Evolutionary conservation across 2,888 invertebrate species (phyloP).

Genomic region (Bellardia bayeri): DNA sequence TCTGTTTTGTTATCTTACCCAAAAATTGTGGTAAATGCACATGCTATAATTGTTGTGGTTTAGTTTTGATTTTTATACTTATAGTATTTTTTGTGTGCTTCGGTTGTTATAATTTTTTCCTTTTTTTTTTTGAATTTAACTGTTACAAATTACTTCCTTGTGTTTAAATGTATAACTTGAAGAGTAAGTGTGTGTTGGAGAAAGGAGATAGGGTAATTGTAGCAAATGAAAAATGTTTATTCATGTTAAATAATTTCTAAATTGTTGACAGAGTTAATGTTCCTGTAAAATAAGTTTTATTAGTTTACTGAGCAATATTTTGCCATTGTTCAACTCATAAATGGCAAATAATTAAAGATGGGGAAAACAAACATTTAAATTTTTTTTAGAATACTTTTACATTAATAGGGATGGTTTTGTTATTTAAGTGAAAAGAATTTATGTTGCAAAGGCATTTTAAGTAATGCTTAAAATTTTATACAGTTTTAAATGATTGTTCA

Average conservation of each 20-base stretch:
- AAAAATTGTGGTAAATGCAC: slow-evolving; percentile 48
- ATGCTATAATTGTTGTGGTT: slow-evolving; percentile 66
- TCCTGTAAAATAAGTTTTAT: slow-evolving; percentile 6
- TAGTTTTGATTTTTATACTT: slow-evolving; percentile 59
- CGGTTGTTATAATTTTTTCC: slow-evolving; percentile 7
- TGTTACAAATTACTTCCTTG: slow-evolving; percentile 51
- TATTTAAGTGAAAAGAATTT: no score
- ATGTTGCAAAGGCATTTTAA: no score
- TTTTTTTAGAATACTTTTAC: background rate
- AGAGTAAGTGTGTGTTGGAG: background rate
- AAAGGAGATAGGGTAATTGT: no score
- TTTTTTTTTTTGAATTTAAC: slow-evolving; percentile 4
- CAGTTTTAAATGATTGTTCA: no score
- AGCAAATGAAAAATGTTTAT: background rate
- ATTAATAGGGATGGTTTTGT: background rate
- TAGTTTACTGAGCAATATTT: slow-evolving; percentile 6
- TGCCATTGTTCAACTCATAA: background rate
- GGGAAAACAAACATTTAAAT: background rate
- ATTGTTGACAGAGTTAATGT: slow-evolving; percentile 36
- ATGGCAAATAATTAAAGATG: background rate
- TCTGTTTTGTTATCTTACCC: background rate
- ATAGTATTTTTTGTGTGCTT: background rate
- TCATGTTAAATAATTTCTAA: slow-evolving; percentile 6
- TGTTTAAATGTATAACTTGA: background rate
- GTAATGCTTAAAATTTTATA: no score